Evolutionary conservation across 2,888 invertebrate genomes (phyloP).

Genomic region (Baronia brevicornis): DNA sequence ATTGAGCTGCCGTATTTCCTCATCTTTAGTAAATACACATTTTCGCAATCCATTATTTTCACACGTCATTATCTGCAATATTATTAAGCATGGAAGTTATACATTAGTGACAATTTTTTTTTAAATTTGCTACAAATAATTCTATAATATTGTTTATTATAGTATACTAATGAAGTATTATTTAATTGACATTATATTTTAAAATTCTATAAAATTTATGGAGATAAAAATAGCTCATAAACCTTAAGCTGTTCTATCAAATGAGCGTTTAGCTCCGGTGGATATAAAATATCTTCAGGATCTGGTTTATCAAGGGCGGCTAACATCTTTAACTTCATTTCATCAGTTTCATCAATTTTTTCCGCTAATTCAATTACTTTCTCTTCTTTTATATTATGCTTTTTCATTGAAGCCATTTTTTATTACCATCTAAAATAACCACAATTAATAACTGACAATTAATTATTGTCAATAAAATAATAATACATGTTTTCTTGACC

Average conservation of each 20-base stretch:
- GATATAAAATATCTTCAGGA: constrained; percentile 69
- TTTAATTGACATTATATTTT: too few relatives aligned
- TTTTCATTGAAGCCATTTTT: constrained; percentile 4
- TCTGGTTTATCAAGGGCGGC: constrained; percentile 49
- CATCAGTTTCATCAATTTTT: constrained; percentile 69
- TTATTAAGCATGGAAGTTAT: too few relatives aligned
- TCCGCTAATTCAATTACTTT: constrained; percentile 40
- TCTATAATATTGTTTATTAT: neutral
- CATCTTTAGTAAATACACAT: constrained; percentile 62
- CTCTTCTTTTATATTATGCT: constrained; percentile 37
- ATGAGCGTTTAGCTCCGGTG: constrained; percentile 77
- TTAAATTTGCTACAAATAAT: neutral
- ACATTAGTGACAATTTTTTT: constrained; percentile 8
- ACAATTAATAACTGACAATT: neutral
- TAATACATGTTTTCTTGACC: too few relatives aligned
- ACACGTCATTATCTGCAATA: constrained; percentile 63
- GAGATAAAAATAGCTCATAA: too few relatives aligned
- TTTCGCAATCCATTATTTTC: constrained; percentile 74
- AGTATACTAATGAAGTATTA: neutral
- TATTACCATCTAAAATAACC: neutral
- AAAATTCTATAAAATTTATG: too few relatives aligned
- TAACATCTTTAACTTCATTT: constrained; percentile 67
- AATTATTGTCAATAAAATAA: neutral
- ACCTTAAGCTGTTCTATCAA: constrained; percentile 77
- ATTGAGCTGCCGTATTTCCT: constrained; percentile 55